These are phyloP conservation scores for Heteractis magnifica DNA, from an alignment of 92 coral and sea anemone genomes.

Conservation along the genomic window DNA sequence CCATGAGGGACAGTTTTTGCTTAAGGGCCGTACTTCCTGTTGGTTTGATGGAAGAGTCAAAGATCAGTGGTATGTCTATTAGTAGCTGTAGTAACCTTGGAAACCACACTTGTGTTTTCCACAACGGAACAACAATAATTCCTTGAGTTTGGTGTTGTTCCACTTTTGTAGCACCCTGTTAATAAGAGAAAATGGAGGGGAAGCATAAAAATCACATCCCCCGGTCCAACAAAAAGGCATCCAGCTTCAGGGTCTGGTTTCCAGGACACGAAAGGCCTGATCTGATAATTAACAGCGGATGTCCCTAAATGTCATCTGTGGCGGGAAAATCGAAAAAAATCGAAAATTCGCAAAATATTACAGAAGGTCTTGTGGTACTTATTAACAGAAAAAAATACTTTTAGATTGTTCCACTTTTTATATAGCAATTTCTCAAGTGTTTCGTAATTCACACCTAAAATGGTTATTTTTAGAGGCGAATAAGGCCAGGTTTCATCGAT, in stretches of 20 bases:
- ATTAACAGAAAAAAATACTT: too few species aligned
- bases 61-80: constrained; percentile 38
- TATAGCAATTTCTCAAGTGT: too few species aligned
- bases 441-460: too few species aligned
- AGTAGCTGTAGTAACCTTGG: constrained; percentile 26
- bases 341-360: too few species aligned
- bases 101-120: constrained; percentile 54
- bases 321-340: too few species aligned
- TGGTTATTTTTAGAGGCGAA: too few species aligned
- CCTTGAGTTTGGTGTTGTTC: constrained; percentile 51
- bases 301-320: too few species aligned
- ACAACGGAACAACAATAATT: constrained; percentile 35
- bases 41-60: constrained; percentile 38
- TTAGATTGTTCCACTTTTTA: too few species aligned
- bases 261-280: constrained; percentile 48
- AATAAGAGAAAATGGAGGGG: constrained; percentile 57
- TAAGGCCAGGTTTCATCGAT: too few species aligned
- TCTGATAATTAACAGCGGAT: constrained; percentile 47
- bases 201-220: constrained; percentile 35
- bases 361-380: too few species aligned
- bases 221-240: constrained; percentile 57
- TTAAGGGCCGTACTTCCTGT: constrained; percentile 39
- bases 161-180: constrained; percentile 43
- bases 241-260: constrained; percentile 65
- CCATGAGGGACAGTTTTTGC: constrained; percentile 44